Evolutionary conservation across 1,140 invertebrate genomes (phyloP), one percentile per base, ranked within the genome.

Genomic region (Sesamia nonagrioides): DNA sequence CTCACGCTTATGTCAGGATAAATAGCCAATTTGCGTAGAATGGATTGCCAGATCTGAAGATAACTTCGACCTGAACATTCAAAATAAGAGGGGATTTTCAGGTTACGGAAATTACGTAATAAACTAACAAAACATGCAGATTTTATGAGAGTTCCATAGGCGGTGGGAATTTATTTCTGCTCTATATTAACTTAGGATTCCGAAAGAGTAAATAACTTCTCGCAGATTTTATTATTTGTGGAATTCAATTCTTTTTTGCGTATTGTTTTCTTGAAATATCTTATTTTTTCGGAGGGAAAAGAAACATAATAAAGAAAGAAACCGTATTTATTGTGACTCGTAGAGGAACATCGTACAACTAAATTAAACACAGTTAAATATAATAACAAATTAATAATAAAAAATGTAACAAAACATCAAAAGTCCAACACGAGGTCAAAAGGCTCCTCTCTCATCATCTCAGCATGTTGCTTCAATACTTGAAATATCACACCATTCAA

Each of bases 1-100:
- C 83, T 90, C 85, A 90, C 82, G 73, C 85, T 92, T 90, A 88
- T 90, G 84, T 86, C 84, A 82, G 85, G 85, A 90, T 91, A 86
- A 91, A 92, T 91, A 86, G 89, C 87, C 88, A 92, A 91, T 92
- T 92, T 92, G 82, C 75, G 84, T 87, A 78, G 82, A 88, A 90
- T 84, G 82, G 87, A 91, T 92, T 87, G 88, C 88, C 76, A 78
- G 86, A 89, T 92, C 83, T 86, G 82, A 72, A 87, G 88, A 89
- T 92, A 90, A 86, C 72, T 82, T 77, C 72, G 74, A 58, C 48
- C 54, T 82, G 80, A 68, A 72, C 63, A 66, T 42, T 73, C 54
- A 42, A 58, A 58, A 73, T 73, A 58, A 58, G 54, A 73, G 35
- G 50, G 71, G 52, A 73, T 35, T 58, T 21, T 17, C 71, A 58